These are phyloP conservation scores for Microctonus hyperodae DNA, from an alignment of 2,888 invertebrate species.

Conservation along the genomic window DNA sequence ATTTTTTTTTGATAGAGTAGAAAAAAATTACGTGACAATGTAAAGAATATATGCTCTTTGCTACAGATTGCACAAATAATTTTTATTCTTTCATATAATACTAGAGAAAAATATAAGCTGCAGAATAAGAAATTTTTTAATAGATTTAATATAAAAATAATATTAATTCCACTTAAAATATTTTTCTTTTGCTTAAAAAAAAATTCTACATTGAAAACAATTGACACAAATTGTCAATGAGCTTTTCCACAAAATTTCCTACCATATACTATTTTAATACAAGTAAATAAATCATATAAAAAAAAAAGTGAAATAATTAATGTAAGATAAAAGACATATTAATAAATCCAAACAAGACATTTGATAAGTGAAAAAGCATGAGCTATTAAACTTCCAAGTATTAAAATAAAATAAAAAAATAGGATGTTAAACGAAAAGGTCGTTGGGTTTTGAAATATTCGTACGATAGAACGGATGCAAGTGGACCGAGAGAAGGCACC, in stretches of 20 bases:
- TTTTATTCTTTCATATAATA: slow-evolving; percentile 45
- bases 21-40: background rate
- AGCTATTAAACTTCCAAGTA: slow-evolving; percentile 31
- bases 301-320: too few species aligned
- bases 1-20: background rate
- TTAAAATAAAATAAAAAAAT: slow-evolving; percentile 60
- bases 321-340: too few species aligned
- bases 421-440: slow-evolving; percentile 51
- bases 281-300: too few species aligned
- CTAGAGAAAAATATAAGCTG: slow-evolving; percentile 51
- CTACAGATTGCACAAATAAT: slow-evolving; percentile 42
- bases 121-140: too few species aligned
- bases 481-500: slow-evolving; percentile 37
- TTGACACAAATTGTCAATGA: too few species aligned
- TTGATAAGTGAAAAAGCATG: slow-evolving; percentile 7
- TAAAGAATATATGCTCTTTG: slow-evolving; percentile 35
- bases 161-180: too few species aligned
- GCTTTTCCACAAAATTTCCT: too few species aligned
- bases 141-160: too few species aligned
- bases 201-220: too few species aligned
- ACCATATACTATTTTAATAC: too few species aligned
- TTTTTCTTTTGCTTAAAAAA: too few species aligned
- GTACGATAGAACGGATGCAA: slow-evolving; percentile 23
- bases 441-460: slow-evolving; percentile 31
- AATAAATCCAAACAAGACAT: slow-evolving; percentile 8